Conservation (phyloP, 2,888 invertebrate genomes). For the Lamellibrachia columna region DNA sequence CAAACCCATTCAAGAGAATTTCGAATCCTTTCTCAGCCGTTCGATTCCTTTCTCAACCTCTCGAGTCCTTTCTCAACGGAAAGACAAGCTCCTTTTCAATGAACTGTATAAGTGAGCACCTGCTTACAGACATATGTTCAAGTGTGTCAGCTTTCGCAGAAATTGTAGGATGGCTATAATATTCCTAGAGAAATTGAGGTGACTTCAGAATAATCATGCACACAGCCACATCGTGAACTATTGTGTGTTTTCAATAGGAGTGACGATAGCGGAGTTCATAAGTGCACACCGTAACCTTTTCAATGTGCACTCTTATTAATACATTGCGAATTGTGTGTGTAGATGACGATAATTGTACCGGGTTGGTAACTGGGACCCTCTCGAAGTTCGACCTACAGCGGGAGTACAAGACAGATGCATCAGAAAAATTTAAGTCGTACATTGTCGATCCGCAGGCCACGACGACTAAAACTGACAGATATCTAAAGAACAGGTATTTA, state of each 20-base stretch:
- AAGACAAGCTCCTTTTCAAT: too few relatives aligned
- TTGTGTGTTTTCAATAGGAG: too few relatives aligned
- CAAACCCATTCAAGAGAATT: too few relatives aligned
- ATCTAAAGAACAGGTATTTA: neutral
- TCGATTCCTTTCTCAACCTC: too few relatives aligned
- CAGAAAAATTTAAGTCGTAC: neutral
- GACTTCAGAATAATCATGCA: neutral
- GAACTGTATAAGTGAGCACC: too few relatives aligned
- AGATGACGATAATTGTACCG: neutral
- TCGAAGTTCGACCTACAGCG: neutral
- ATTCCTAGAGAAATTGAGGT: neutral
- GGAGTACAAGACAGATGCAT: constrained; percentile 2
- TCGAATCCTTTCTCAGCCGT: too few relatives aligned
- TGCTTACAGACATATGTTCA: neutral
- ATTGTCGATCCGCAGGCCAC: neutral
- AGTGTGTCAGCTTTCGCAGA: neutral
- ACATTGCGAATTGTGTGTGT: neutral
- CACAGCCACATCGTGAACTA: too few relatives aligned
- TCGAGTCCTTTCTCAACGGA: too few relatives aligned
- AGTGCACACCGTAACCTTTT: neutral
- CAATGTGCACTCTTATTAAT: neutral
- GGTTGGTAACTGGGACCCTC: neutral
- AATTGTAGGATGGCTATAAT: neutral
- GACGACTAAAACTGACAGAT: neutral
- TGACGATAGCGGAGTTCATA: too few relatives aligned